Evolutionary conservation across 2,797 vertebrate species (phyloP), one percentile per base, ranked within the genome.

Genomic region (Aphelocoma californica): DNA sequence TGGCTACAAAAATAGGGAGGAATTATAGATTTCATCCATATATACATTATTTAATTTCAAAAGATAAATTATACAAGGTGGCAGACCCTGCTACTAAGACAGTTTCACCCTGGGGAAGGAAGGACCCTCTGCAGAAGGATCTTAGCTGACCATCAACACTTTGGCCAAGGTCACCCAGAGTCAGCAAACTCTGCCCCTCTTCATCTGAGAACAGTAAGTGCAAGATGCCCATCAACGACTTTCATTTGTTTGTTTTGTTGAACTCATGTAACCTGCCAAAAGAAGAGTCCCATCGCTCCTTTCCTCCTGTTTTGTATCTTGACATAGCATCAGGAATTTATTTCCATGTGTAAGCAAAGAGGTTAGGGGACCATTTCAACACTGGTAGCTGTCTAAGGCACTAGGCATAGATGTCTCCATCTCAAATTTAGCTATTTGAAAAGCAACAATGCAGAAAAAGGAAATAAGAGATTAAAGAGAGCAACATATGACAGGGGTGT

Each of bases 401-500:
- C 9, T 32, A 6, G 6, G 5, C 8, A 26, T 15, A 56, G 50
- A 38, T 18, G 4, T 10, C 16, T 58, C 31, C 11, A 4, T 16
- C 36, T 88, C 48, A 53, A 48, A 60, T 4, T 28, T 13, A 24
- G 24, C 3, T 31, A 13, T 40, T 20, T 38, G 21, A 71, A 84
- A 84, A 78, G 10, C 28, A 69, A 40, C 14, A 24, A 40, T 48
- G 32, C 12, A 78, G 36, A 26, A 53, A 74, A 86, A 78, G 8
- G 48, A 70, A 81, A 44, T 25, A 8, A 42, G 14, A 42, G 7
- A 18, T 10, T 32, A 70, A 69, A 32, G 20, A 64, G 23, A 64
- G 14, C 7, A 57, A 12, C 4, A 18, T 3, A 7, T 14, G 19
- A 12, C 8, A 29, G 7, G 7, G 4, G 5, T 6, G 18, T 7